These are phyloP conservation scores for Chydorus sphaericus DNA, from an alignment of 2,888 invertebrate genomes.

Conservation along the genomic window DNA sequence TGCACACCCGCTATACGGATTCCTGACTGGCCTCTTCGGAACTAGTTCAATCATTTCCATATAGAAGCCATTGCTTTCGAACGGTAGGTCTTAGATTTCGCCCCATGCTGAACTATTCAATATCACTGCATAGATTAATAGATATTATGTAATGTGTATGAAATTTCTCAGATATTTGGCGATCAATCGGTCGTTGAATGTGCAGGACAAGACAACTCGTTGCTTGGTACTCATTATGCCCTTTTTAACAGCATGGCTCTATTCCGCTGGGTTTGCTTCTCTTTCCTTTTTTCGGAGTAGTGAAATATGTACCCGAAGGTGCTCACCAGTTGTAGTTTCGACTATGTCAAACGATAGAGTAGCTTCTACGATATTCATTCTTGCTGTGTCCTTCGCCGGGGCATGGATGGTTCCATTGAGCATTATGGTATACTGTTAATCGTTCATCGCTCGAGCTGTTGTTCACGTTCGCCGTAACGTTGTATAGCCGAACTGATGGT, in stretches of 20 bases:
- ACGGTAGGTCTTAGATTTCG: too few species aligned
- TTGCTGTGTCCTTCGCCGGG: conserved; percentile 54
- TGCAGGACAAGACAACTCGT: conserved; percentile 16
- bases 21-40: too few species aligned
- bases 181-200: conserved; percentile 28
- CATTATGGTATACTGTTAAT: conserved; percentile 56
- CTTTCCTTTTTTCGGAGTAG: conserved; percentile 29
- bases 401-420: conserved; percentile 58
- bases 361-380: conserved; percentile 45
- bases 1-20: too few species aligned
- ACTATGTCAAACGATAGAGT: conserved; percentile 23
- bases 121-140: too few species aligned
- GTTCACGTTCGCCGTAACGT: neutral
- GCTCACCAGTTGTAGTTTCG: conserved; percentile 31
- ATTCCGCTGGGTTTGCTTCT: conserved; percentile 24
- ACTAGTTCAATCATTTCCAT: too few species aligned
- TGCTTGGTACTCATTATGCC: neutral
- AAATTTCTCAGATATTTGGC: conserved; percentile 43
- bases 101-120: too few species aligned
- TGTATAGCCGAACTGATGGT: neutral
- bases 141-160: too few species aligned
- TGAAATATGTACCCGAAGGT: conserved; percentile 30
- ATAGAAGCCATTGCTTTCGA: too few species aligned
- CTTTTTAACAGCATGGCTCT: conserved; percentile 27
- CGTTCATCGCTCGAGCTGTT: conserved; percentile 50